Percentiles rank a stretch among this genome's conserved stretches.
phyloP scores from a whole-genome alignment of 2,113 vertebrate genomes.

The Hyla sarda region DNA sequence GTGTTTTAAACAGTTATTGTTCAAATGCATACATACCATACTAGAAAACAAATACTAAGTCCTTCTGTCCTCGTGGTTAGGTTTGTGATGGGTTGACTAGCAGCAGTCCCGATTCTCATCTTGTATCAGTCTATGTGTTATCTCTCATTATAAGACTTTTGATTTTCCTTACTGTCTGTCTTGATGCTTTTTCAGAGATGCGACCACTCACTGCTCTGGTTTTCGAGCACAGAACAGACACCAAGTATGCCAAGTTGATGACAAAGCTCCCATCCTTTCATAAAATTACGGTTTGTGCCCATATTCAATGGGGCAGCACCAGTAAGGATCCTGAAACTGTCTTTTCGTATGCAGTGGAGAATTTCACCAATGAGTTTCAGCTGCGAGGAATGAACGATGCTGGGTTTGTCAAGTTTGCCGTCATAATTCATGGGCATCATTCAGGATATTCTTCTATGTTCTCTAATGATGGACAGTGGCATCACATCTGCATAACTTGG shows the following conservation, averaged over 20 bases:
- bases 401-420: conserved; percentile 76
- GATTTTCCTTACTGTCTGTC: not conserved
- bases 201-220: conserved; percentile 69
- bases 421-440: conserved; percentile 85
- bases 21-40: too few species aligned
- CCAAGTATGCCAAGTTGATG: conserved; percentile 75
- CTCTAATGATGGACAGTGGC: conserved; percentile 79
- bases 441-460: conserved; percentile 80
- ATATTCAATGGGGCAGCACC: conserved; percentile 81
- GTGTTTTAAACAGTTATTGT: too few species aligned
- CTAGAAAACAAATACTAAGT: too few species aligned
- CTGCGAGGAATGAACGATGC: conserved; percentile 76
- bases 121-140: not conserved
- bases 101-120: not conserved
- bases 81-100: not conserved
- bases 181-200: conserved; percentile 59
- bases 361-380: conserved; percentile 86
- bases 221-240: conserved; percentile 77
- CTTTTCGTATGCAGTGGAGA: conserved; percentile 81
- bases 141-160: not conserved
- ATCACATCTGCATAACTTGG: conserved; percentile 88
- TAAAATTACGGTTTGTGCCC: conserved; percentile 79
- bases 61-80: too few species aligned
- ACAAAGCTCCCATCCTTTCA: conserved; percentile 73
- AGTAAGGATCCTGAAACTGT: conserved; percentile 75